Conservation (phyloP, 2,113 vertebrate species). For the Tretioscincus oriximinensis region DNA sequence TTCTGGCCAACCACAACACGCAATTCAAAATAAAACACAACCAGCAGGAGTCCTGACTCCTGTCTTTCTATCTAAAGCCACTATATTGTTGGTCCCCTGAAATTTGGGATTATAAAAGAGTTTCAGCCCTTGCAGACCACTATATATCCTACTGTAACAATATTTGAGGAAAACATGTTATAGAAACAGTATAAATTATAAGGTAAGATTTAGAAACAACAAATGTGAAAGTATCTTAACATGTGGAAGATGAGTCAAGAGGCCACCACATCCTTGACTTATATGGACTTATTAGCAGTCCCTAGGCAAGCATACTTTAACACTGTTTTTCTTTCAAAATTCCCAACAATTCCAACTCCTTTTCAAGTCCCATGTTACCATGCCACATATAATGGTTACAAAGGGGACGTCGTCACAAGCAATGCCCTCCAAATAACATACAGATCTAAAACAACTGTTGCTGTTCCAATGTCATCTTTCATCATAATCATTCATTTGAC, state of each 20-base stretch:
- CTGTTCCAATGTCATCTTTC: neutral
- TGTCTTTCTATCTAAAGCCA: neutral
- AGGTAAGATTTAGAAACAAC: neutral
- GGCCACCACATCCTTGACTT: neutral
- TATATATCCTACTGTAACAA: neutral
- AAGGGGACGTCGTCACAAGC: neutral
- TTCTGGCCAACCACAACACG: neutral
- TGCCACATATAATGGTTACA: neutral
- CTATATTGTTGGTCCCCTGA: neutral
- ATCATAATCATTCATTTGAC: neutral
- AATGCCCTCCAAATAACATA: neutral
- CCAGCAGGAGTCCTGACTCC: neutral
- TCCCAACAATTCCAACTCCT: neutral
- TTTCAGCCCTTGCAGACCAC: neutral
- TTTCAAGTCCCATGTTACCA: neutral
- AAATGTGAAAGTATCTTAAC: neutral
- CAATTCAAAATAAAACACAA: too few relatives aligned
- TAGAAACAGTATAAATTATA: conserved; percentile 17
- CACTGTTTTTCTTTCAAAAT: neutral
- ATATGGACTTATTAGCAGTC: conserved; percentile 1
- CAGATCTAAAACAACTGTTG: neutral
- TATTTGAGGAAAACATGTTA: neutral
- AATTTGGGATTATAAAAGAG: neutral
- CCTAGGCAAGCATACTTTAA: neutral
- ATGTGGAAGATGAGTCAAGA: neutral